Evolutionary conservation across 2,888 invertebrate species (phyloP).

Genomic region (Andrena minutula): DNA sequence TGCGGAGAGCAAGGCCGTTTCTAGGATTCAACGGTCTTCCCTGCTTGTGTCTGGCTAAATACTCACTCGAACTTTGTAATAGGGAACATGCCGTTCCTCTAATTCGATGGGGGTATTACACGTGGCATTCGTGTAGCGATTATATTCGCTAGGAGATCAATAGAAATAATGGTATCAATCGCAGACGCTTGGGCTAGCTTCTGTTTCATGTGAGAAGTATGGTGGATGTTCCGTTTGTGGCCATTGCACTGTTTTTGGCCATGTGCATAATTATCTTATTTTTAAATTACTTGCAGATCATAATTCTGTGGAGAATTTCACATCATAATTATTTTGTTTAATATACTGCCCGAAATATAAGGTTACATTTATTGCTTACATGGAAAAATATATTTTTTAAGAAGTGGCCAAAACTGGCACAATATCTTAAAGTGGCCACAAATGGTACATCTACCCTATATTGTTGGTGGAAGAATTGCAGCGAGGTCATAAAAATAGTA

Average conservation of each 20-base stretch:
- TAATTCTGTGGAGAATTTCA: too few relatives aligned
- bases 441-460: too few relatives aligned
- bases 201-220: not conserved
- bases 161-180: not conserved
- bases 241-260: too few relatives aligned
- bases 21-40: slow-evolving; percentile 6
- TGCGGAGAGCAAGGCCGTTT: slow-evolving; percentile 42
- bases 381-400: too few relatives aligned
- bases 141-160: not conserved
- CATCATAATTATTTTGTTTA: too few relatives aligned
- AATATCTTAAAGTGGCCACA: too few relatives aligned
- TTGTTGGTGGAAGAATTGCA: not conserved
- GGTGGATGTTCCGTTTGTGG: too few relatives aligned
- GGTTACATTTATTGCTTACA: too few relatives aligned
- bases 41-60: not conserved
- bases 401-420: too few relatives aligned
- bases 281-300: too few relatives aligned
- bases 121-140: not conserved
- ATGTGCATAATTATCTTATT: too few relatives aligned
- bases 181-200: not conserved
- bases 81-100: not conserved
- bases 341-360: too few relatives aligned
- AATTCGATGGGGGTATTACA: slow-evolving; percentile 16
- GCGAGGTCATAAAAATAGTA: not conserved
- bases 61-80: slow-evolving; percentile 30